These are phyloP conservation scores for Sakesphorus luctuosus DNA, from an alignment of 2,113 vertebrate genomes.

Conservation along the genomic window DNA sequence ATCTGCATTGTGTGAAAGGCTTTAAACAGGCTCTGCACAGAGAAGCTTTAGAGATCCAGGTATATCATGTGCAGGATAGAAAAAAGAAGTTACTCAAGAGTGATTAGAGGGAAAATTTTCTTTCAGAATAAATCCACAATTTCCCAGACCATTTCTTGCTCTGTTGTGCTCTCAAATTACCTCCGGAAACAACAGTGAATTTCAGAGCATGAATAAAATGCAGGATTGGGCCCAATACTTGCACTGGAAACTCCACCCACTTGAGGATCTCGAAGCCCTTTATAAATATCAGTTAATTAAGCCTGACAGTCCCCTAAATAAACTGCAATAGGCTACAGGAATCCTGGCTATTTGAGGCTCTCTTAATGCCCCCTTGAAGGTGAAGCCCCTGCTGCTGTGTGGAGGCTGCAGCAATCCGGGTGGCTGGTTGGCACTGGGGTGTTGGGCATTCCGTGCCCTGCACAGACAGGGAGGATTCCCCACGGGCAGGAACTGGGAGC, in stretches of 20 bases:
- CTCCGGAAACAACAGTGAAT: background rate
- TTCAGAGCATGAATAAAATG: background rate
- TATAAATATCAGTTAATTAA: constrained; percentile 69
- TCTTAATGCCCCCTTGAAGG: constrained; percentile 23
- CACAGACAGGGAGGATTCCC: constrained; percentile 1
- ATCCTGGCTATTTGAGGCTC: constrained; percentile 9
- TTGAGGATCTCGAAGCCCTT: constrained; percentile 41
- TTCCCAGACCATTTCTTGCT: background rate
- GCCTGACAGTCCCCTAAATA: constrained; percentile 58
- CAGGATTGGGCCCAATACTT: background rate
- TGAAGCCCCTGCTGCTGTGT: background rate
- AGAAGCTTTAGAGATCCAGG: background rate
- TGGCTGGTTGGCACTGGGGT: background rate
- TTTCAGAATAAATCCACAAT: background rate
- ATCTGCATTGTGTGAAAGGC: background rate
- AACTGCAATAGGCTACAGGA: constrained; percentile 27
- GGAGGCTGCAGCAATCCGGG: constrained; percentile 28
- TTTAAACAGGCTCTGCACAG: background rate
- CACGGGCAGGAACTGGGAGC: constrained; percentile 2
- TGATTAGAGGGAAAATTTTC: background rate
- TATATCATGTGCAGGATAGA: background rate
- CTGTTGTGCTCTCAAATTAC: background rate
- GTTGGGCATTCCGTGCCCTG: background rate
- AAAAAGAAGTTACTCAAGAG: background rate
- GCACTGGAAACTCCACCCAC: constrained; percentile 32